Base-by-base conservation (phyloP, 2,888 invertebrate species). In the Epinotia bilunana region DNA sequence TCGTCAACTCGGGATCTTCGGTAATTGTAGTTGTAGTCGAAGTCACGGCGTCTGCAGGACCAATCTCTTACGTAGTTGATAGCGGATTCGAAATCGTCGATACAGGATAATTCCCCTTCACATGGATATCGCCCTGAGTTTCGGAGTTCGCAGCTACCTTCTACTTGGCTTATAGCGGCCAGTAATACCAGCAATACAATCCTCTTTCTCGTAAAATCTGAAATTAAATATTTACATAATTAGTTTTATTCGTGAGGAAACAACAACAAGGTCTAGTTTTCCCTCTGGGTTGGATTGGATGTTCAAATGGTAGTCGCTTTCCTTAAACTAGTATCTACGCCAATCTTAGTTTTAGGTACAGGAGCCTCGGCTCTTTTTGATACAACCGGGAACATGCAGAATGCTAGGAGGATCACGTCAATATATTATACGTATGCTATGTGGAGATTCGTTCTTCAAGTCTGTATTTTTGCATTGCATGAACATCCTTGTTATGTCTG, bases 21-120 rank as follows among this genome's bases (percentile, higher is more conserved):
- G 23, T 67, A 58, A 1, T 60, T 33, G 53, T 68, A 39, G 13
- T 55, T 13, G 18, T 75, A 72, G 18, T 72, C 67, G 46, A 72
- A 67, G 16, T 75, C 75, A 3, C 33, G 53, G 28, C 67, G 71
- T 67, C 75, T 67, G 57, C 75, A 75, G n/a, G 55, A 4, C 75
- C 75, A 75, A 12, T 72, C 57, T 11, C 67, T 43, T 2, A 75
- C 57, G 28, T 20, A 16, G 4, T 11, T 7, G 11, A 58, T 18
- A 3, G 71, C 75, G 18, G 16, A 16, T 7, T 20, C 64, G 2
- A 75, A 72, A 33, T 75, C 72, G 2, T 49, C n/a, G 2, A 18
- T 16, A 46, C 75, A 75, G 4, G 2, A 7, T 12, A 75, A 16
- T 62, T 11, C 39, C 4, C 71, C 75, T 23, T 49, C 43, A 28